Evolutionary conservation across 2,888 invertebrate species (phyloP).

Genomic region (Heliconius ethilla): DNA sequence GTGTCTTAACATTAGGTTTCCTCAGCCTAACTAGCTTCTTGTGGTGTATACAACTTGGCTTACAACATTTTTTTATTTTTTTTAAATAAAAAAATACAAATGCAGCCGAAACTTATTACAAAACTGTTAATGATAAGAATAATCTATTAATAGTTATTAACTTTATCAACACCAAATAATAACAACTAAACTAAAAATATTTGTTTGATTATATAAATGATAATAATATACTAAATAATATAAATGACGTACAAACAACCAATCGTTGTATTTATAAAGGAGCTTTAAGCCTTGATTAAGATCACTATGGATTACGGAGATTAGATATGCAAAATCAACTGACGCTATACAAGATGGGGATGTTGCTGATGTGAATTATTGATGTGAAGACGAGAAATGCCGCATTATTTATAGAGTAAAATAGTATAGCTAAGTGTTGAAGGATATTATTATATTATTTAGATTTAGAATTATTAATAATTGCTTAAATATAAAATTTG

Average conservation of each 20-base stretch:
- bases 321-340: slow-evolving; percentile 32
- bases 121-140: too few relatives aligned
- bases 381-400: slow-evolving; percentile 17
- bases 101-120: too few relatives aligned
- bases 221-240: neutral
- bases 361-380: slow-evolving; percentile 25
- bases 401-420: slow-evolving; percentile 6
- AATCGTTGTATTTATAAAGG: slow-evolving; percentile 7
- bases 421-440: neutral
- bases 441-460: neutral
- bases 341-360: slow-evolving; percentile 19
- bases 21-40: too few relatives aligned
- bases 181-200: too few relatives aligned
- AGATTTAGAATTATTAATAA: neutral
- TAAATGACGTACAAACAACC: neutral
- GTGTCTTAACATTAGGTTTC: too few relatives aligned
- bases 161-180: too few relatives aligned
- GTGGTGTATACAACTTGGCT: too few relatives aligned
- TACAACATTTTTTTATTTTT: too few relatives aligned
- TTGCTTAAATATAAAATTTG: too few relatives aligned
- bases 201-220: neutral
- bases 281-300: slow-evolving; percentile 26
- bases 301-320: slow-evolving; percentile 26
- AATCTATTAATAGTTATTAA: too few relatives aligned
- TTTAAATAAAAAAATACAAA: too few relatives aligned